Conservation (phyloP, 2,888 invertebrate genomes). For the Temnothorax rugatulus region DNA sequence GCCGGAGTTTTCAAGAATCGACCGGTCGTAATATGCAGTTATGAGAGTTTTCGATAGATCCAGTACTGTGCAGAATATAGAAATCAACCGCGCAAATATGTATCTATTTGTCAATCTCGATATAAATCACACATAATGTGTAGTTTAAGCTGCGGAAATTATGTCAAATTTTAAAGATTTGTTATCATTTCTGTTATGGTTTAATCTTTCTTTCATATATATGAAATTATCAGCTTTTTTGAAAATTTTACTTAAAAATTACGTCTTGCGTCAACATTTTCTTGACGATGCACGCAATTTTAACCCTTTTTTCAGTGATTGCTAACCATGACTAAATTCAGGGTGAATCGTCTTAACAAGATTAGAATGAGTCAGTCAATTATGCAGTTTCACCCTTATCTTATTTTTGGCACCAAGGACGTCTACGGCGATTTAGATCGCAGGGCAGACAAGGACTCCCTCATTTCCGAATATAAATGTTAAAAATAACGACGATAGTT, state of each 20-base stretch:
- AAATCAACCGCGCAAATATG: constrained; percentile 36
- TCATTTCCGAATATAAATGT: constrained; percentile 55
- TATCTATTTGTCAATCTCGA: background rate
- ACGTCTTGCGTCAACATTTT: too few relatives aligned
- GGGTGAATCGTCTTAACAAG: constrained; percentile 74
- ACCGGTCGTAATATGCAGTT: constrained; percentile 20
- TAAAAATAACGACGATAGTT: constrained; percentile 64
- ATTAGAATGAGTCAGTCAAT: constrained; percentile 73
- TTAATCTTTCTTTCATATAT: background rate
- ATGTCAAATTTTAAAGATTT: constrained; percentile 20
- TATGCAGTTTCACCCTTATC: constrained; percentile 60
- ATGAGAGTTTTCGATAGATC: constrained; percentile 3
- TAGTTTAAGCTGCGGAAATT: background rate
- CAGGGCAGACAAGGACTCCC: constrained; percentile 33
- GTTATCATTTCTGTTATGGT: background rate
- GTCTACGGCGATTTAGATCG: constrained; percentile 45
- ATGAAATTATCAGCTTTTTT: background rate
- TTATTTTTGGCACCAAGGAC: constrained; percentile 71
- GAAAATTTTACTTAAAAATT: background rate
- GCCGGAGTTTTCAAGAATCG: constrained; percentile 33
- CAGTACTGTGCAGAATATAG: constrained; percentile 38
- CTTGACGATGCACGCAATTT: background rate
- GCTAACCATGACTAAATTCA: constrained; percentile 72
- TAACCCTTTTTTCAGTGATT: background rate
- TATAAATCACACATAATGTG: constrained; percentile 1